A percentile compares a stretch with the other conserved stretches of the same genome.
Evolutionary conservation across 2,113 vertebrate genomes (phyloP).

Genomic region (Pheucticus melanocephalus): DNA sequence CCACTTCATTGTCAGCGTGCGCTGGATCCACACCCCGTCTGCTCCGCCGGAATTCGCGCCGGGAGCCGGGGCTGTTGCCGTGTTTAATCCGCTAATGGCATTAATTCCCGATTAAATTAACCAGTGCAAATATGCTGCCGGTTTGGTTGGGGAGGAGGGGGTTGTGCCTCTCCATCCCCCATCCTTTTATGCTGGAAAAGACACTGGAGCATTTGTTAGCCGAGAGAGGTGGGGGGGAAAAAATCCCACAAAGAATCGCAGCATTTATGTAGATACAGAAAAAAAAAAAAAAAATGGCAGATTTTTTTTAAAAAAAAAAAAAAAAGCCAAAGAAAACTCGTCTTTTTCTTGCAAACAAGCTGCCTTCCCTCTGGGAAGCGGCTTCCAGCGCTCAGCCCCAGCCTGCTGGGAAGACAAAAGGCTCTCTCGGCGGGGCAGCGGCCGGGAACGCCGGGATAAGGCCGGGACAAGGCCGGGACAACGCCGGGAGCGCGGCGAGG

Average conservation of each 20-base stretch:
- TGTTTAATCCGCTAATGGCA: constrained; percentile 45
- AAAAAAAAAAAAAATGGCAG: not conserved
- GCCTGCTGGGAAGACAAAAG: constrained; percentile 35
- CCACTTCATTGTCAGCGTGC: not conserved
- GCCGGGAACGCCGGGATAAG: not conserved
- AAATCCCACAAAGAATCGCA: constrained; percentile 25
- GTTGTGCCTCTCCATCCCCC: not conserved
- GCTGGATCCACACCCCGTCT: not conserved
- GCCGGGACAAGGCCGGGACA: not conserved
- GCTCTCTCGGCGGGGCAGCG: not conserved
- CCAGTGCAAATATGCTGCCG: constrained; percentile 32
- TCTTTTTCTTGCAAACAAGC: constrained; percentile 38
- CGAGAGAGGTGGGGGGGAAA: accelerated
- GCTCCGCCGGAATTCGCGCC: not conserved
- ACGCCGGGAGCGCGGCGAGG: not conserved
- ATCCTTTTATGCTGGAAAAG: constrained; percentile 17
- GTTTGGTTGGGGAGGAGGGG: not conserved
- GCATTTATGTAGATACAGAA: not conserved
- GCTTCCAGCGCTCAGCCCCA: not conserved
- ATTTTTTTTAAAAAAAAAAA: constrained; percentile 30
- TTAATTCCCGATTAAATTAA: constrained; percentile 61
- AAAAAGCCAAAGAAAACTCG: constrained; percentile 38
- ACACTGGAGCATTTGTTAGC: constrained; percentile 37
- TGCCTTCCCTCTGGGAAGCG: constrained; percentile 4
- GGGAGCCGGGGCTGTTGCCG: not conserved